A percentile compares a stretch with the other conserved stretches of the same genome.
Conservation (phyloP, 1,140 invertebrate species). For the Atta colombica region DNA sequence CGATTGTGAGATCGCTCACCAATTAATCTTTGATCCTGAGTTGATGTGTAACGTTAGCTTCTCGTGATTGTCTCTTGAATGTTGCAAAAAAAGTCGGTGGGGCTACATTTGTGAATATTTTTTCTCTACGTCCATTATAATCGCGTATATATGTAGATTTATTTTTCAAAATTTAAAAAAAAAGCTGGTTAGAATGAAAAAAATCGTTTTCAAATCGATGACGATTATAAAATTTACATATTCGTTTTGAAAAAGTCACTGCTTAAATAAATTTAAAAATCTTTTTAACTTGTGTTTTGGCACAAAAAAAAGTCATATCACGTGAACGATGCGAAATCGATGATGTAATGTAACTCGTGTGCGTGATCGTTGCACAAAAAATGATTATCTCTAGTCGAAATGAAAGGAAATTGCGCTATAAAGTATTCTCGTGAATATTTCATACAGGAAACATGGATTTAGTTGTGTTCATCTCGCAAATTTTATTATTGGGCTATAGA, state of each 20-base stretch:
- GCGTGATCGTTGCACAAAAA: slow-evolving; percentile 19
- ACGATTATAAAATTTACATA: background rate
- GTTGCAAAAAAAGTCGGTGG: background rate
- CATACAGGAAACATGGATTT: too few relatives aligned
- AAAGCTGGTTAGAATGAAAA: background rate
- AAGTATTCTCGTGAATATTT: background rate
- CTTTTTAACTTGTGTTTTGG: background rate
- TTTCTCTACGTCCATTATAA: background rate
- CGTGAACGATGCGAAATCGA: background rate
- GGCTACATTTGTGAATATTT: background rate
- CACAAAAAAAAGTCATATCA: background rate
- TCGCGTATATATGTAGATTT: background rate
- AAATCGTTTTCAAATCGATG: background rate
- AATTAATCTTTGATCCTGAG: slow-evolving; percentile 23
- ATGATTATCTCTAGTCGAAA: slow-evolving; percentile 7
- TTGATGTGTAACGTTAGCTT: slow-evolving; percentile 30
- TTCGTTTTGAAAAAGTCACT: background rate
- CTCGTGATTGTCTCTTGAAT: slow-evolving; percentile 21
- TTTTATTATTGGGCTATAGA: background rate
- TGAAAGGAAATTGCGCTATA: background rate
- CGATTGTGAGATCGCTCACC: slow-evolving; percentile 7
- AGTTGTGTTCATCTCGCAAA: background rate
- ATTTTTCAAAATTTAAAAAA: background rate
- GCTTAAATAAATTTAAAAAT: background rate
- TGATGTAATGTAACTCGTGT: slow-evolving; percentile 37